phyloP scores from a whole-genome alignment of 2,888 invertebrate genomes.

The Rotaria socialis region DNA sequence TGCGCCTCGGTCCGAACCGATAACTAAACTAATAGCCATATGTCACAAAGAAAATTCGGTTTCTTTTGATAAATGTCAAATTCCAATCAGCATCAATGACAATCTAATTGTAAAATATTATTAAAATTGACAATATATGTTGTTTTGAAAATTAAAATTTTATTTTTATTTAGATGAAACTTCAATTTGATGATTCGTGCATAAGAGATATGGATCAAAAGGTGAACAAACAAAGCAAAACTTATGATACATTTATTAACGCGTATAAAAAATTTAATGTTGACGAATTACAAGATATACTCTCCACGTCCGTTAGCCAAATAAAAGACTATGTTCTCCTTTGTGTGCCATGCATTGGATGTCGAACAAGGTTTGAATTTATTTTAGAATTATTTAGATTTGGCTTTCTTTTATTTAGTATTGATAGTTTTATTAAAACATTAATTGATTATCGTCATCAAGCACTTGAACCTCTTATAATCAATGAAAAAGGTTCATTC shows the following conservation, averaged over 20 bases:
- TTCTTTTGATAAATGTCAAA: constrained; percentile 4
- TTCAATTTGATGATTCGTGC: background rate
- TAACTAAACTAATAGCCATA: background rate
- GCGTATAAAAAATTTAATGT: background rate
- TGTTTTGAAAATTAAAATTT: too few relatives aligned
- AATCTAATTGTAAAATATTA: background rate
- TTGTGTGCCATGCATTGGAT: constrained; percentile 17
- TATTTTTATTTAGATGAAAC: constrained; percentile 17
- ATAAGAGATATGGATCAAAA: background rate
- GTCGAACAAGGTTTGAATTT: background rate
- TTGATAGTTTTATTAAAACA: constrained; percentile 80
- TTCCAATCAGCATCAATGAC: constrained; percentile 24
- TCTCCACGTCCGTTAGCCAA: background rate
- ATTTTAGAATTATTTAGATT: too few relatives aligned
- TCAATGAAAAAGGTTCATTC: constrained; percentile 72
- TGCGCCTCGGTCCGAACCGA: background rate
- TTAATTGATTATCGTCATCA: constrained; percentile 77
- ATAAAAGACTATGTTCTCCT: background rate
- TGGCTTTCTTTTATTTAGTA: constrained; percentile 64
- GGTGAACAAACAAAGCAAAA: background rate
- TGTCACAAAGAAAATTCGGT: background rate
- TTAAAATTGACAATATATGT: background rate
- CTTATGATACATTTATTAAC: background rate
- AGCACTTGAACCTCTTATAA: constrained; percentile 78
- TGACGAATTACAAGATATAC: background rate